Evolutionary conservation across 2,888 invertebrate species (phyloP).

Genomic region (Hypsopygia costalis): DNA sequence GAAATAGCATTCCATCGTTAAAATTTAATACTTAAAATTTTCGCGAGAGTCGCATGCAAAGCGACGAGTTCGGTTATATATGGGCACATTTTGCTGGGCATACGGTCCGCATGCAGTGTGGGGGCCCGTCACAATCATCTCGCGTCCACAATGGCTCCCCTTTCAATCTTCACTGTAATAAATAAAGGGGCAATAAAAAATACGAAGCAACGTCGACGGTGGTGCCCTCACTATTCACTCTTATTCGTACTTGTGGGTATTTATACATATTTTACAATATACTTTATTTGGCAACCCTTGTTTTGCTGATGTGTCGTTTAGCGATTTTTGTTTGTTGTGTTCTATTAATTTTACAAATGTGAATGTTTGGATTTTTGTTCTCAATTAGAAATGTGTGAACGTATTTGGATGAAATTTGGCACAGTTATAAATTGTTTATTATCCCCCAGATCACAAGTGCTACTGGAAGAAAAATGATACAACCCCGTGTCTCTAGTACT

Average conservation of each 20-base stretch:
- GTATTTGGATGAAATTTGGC: no score
- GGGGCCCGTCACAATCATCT: conserved; percentile 61
- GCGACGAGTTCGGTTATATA: conserved; percentile 18
- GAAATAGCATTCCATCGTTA: background rate
- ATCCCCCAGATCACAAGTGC: no score
- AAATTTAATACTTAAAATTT: background rate
- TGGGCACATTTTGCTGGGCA: conserved; percentile 20
- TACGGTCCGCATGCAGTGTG: conserved; percentile 32
- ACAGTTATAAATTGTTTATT: no score
- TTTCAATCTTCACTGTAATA: conserved; percentile 77
- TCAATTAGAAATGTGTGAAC: no score
- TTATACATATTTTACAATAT: conserved; percentile 39
- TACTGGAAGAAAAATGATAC: no score
- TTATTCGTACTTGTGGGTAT: conserved; percentile 50
- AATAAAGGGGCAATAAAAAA: conserved; percentile 76
- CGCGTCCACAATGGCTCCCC: conserved; percentile 58
- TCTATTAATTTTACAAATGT: background rate
- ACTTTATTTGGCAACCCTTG: conserved; percentile 23
- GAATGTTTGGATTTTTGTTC: no score
- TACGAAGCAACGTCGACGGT: conserved; percentile 43
- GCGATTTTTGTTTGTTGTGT: background rate
- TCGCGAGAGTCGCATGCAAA: conserved; percentile 11
- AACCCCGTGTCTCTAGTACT: no score
- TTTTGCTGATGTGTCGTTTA: background rate
- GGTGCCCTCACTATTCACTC: conserved; percentile 43